Conservation (phyloP, 2,888 invertebrate species). For the Ophraella communa region DNA sequence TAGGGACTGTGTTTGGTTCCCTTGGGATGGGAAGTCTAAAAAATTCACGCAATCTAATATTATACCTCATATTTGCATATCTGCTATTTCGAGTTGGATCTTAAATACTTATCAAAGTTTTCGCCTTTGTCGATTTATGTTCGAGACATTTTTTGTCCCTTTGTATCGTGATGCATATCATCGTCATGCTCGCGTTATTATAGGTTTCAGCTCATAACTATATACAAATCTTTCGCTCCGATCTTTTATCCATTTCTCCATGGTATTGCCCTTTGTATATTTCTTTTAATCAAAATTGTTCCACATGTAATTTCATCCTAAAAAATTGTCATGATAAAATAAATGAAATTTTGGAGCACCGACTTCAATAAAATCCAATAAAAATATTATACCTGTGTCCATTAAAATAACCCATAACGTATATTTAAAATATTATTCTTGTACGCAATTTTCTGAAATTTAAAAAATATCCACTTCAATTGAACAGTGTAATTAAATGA, state of each 20-base stretch:
- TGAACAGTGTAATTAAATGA: too few relatives aligned
- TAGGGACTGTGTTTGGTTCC: conserved; percentile 45
- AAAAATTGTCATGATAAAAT: conserved; percentile 7
- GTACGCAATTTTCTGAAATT: too few relatives aligned
- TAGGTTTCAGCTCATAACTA: conserved; percentile 31
- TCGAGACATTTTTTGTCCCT: conserved; percentile 36
- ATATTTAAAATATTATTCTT: too few relatives aligned
- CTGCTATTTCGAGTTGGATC: conserved; percentile 50
- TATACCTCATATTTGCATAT: conserved; percentile 57
- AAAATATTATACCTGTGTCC: background rate
- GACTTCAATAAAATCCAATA: background rate
- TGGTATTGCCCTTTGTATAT: conserved; percentile 12
- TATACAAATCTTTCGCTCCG: conserved; percentile 30
- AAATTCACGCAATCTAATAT: conserved; percentile 55
- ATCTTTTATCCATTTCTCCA: conserved; percentile 25
- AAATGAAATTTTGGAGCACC: background rate
- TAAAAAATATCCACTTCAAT: too few relatives aligned
- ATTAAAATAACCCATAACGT: too few relatives aligned
- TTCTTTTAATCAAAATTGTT: conserved; percentile 25
- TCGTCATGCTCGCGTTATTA: conserved; percentile 21
- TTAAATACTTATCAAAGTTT: conserved; percentile 55
- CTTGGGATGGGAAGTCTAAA: conserved; percentile 40
- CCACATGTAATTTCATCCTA: conserved; percentile 12
- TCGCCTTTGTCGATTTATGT: conserved; percentile 28
- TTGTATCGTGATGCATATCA: conserved; percentile 37